Evolutionary conservation across 2,888 invertebrate species (phyloP), one percentile per base, ranked within the genome.

Genomic region (Leptinotarsa peninsularis): DNA sequence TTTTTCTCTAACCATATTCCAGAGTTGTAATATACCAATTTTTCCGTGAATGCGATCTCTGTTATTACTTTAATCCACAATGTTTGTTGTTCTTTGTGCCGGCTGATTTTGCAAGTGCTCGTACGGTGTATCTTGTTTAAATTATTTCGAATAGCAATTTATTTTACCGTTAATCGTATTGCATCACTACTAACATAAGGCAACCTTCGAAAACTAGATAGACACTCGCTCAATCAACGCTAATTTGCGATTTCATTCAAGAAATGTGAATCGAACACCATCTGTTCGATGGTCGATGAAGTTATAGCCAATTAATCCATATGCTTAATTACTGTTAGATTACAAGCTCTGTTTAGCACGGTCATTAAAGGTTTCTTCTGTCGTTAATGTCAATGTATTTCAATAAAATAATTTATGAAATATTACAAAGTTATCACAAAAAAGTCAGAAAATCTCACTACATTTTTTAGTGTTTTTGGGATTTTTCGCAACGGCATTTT

Each of bases 101-200:
- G 23, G 5, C 60, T 60, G 17, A 27, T 63, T 43, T 63, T 3
- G 63, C 63, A 27, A 43, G 63, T 43, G 43, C 63, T 63, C 43
- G 14, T 27, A 63, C 27, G 13, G 33, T 63, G 63, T 63, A 33
- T n/a, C 43, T 63, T 63, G 58, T 58, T 15, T 4, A 58, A 23
- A 23, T 58, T 63, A 10, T 63, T 43, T 63, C 63, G n/a, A 63
- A 43, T n/a, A 10, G 63, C 43, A n/a, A 63, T 63, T n/a, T n/a
- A 63, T n/a, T 63, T 63, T 33, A 63, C 63, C 63, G 63, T 63
- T 63, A 63, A 43, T n/a, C 15, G 17, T 33, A 63, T 27, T 33
- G 43, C 43, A 63, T 33, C 27, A 63, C 1, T 14, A n/a, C 52
- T 52, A 58, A 54, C 54, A 54, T 18, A 54, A 60, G 27, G 27